Conservation (phyloP, 2,113 vertebrate genomes). For the Cervus canadensis region DNA sequence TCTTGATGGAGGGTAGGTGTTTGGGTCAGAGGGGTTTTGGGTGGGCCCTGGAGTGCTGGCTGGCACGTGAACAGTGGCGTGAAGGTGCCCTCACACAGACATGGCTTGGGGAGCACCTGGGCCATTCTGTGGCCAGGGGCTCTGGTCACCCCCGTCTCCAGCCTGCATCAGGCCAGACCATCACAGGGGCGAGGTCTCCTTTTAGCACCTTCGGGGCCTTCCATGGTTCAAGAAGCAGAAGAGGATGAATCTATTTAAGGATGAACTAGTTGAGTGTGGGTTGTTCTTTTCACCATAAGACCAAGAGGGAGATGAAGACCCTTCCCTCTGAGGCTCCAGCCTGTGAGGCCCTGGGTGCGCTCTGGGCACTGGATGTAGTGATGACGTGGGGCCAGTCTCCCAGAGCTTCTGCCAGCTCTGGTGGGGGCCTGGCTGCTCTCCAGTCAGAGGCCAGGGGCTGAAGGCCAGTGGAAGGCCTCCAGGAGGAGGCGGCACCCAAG, state of each 20-base stretch:
- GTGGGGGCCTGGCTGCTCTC: not conserved
- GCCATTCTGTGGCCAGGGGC: not conserved
- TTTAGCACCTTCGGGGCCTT: not conserved
- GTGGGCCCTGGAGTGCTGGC: not conserved
- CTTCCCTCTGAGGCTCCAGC: not conserved
- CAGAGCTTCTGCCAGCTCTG: not conserved
- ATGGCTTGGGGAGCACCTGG: not conserved
- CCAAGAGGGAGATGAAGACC: too few species aligned
- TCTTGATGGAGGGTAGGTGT: not conserved
- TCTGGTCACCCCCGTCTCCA: fast-evolving
- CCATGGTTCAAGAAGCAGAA: not conserved
- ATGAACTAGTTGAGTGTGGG: not conserved
- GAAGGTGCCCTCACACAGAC: not conserved
- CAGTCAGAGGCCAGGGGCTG: not conserved
- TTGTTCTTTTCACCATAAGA: not conserved
- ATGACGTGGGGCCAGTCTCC: not conserved
- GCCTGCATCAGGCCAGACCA: not conserved
- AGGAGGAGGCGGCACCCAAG: not conserved
- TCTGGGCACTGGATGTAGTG: not conserved
- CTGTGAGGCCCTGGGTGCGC: not conserved
- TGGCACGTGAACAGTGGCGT: not conserved
- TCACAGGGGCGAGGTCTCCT: not conserved
- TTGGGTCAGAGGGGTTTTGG: not conserved
- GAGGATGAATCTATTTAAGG: not conserved
- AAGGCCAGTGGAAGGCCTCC: not conserved